Percentiles rank a stretch among this genome's conserved stretches.
Conservation (phyloP, 2,888 invertebrate genomes). For the Tromatobia lineatoria region DNA sequence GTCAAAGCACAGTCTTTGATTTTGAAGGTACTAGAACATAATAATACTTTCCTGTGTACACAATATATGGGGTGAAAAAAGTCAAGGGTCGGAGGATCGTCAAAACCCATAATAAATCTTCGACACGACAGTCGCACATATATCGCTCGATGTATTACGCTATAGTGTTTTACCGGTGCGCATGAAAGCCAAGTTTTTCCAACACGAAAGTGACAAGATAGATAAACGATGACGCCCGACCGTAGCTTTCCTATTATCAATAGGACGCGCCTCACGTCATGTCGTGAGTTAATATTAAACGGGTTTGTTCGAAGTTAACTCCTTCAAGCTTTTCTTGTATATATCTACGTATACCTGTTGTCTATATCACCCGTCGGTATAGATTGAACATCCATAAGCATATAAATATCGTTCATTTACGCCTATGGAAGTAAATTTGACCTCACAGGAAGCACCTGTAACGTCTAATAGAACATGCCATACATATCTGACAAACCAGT, state of each 20-base stretch:
- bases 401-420: background rate
- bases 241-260: constrained; percentile 6
- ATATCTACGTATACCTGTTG: background rate
- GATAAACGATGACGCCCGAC: background rate
- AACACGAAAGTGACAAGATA: constrained; percentile 6
- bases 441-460: constrained; percentile 1
- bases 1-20: background rate
- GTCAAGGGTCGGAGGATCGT: background rate
- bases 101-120: constrained; percentile 6
- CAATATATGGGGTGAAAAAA: background rate
- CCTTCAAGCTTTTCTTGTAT: background rate
- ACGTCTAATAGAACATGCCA: background rate
- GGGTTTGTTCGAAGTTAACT: background rate
- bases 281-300: constrained; percentile 15
- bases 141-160: background rate
- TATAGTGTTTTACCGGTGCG: background rate
- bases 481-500: background rate
- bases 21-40: background rate
- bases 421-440: background rate
- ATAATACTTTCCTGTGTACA: background rate
- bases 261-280: constrained; percentile 22
- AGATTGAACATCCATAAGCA: background rate
- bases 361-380: background rate
- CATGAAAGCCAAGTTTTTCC: background rate
- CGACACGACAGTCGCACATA: background rate